Evolutionary conservation across 2,113 vertebrate species (phyloP), one percentile per base, ranked within the genome.

Genomic region (Nibea albiflora): DNA sequence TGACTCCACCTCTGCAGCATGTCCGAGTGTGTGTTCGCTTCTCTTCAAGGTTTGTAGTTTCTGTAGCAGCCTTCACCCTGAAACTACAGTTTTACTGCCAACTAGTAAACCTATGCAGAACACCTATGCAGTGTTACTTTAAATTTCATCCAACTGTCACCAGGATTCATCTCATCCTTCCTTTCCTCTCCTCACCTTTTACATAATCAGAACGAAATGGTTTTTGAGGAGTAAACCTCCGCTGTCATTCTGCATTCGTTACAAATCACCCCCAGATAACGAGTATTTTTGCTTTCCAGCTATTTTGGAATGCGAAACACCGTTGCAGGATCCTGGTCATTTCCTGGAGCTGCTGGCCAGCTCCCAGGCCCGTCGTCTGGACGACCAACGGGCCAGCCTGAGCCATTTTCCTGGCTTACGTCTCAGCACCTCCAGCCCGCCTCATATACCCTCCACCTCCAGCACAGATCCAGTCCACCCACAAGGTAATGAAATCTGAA

Each of bases 291-390:
- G 52, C 35, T 71, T 68, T 70, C 7, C 66, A 99, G 98, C 95
- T 79, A 86, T 93, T 20, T 95, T 94, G 35, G 85, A 85, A 0
- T 85, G 91, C 0, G 80, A 89, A 5, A 86, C 93, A 22, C 87
- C 90, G n/a, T 93, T 54, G 16, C 96, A 96, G 6, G 97, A 96
- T 93, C 97, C 96, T 0, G 96, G 96, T 14, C 97, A 97, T 76
- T 98, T 98, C 78, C 95, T 99, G 84, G 98, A 98, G 35, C 95
- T 97, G 53, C 94, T 98, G 47, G 97, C 95, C 46, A 97, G 96
- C 94, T 98, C 97, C 0, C 98, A 99, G 94, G 95, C 94, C 92
- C 96, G 96, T 52, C 96, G 97, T 0, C 95, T 98, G 2, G 96
- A 99, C 7, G 97, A 98, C 90, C 98, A 99, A 20, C 95, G 97